These are phyloP conservation scores for Agapostemon virescens DNA, from an alignment of 2,888 invertebrate species.

Conservation along the genomic window DNA sequence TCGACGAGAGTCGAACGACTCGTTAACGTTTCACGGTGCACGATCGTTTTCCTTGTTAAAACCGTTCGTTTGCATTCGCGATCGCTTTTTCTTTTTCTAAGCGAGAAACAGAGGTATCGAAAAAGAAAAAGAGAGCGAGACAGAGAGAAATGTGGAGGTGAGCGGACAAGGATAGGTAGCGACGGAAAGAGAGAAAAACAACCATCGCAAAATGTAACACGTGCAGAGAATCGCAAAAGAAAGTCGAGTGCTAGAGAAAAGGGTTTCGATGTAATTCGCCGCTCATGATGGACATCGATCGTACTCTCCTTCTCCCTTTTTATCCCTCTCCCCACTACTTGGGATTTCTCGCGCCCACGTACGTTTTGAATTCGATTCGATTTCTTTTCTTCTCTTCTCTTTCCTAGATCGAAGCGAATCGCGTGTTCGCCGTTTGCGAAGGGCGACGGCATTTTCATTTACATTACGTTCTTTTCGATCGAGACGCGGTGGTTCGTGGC, in stretches of 20 bases:
- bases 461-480: not conserved
- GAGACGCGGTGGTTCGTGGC: not conserved
- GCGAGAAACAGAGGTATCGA: too few relatives aligned
- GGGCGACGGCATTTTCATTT: not conserved
- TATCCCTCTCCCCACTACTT: not conserved
- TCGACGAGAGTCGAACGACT: too few relatives aligned
- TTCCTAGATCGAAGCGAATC: not conserved
- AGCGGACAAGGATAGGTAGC: not conserved
- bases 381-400: not conserved
- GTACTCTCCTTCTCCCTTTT: not conserved
- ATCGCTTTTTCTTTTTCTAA: not conserved
- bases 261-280: conserved; percentile 75
- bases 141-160: too few relatives aligned
- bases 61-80: not conserved
- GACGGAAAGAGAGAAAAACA: not conserved
- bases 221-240: conserved; percentile 37
- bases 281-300: conserved; percentile 59
- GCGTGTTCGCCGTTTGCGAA: not conserved
- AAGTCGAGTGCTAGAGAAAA: conserved; percentile 64
- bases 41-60: not conserved
- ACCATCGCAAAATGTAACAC: conserved; percentile 17
- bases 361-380: not conserved
- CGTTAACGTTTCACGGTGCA: not conserved
- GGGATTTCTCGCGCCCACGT: too few relatives aligned
- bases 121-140: not conserved